phyloP scores from a whole-genome alignment of 2,797 vertebrate genomes.

The Lepilemur ruficaudatus region DNA sequence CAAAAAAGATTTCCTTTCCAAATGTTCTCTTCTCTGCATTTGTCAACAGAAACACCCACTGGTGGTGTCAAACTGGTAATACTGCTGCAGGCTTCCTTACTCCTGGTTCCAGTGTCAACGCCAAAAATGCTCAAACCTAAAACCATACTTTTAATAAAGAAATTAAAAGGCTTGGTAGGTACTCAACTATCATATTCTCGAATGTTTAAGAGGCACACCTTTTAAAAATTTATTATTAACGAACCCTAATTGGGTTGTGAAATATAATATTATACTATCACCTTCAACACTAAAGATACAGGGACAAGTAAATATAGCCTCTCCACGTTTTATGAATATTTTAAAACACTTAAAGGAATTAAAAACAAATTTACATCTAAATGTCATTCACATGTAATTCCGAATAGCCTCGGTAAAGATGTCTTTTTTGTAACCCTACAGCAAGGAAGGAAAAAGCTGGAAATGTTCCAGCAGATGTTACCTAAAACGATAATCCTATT shows the following conservation, averaged over 20 bases:
- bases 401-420: slow-evolving; percentile 19
- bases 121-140: slow-evolving; percentile 66
- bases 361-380: slow-evolving; percentile 58
- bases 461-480: slow-evolving; percentile 69
- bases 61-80: slow-evolving; percentile 76
- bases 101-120: slow-evolving; percentile 59
- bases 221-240: slow-evolving; percentile 46
- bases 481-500: slow-evolving; percentile 70
- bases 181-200: slow-evolving; percentile 38
- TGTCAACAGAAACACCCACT: slow-evolving; percentile 82
- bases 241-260: slow-evolving; percentile 39
- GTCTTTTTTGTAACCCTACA: slow-evolving; percentile 55
- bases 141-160: slow-evolving; percentile 68
- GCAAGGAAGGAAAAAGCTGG: slow-evolving; percentile 60
- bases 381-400: slow-evolving; percentile 47
- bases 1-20: slow-evolving; percentile 72
- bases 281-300: slow-evolving; percentile 38
- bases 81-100: slow-evolving; percentile 75
- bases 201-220: slow-evolving; percentile 1
- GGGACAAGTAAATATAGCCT: slow-evolving; percentile 36
- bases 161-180: slow-evolving; percentile 61
- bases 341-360: slow-evolving; percentile 48
- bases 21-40: slow-evolving; percentile 75
- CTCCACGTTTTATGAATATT: slow-evolving; percentile 39
- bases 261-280: slow-evolving; percentile 32